Evolutionary conservation across 2,113 vertebrate genomes (phyloP).

Genomic region (Haliaeetus leucogaster): DNA sequence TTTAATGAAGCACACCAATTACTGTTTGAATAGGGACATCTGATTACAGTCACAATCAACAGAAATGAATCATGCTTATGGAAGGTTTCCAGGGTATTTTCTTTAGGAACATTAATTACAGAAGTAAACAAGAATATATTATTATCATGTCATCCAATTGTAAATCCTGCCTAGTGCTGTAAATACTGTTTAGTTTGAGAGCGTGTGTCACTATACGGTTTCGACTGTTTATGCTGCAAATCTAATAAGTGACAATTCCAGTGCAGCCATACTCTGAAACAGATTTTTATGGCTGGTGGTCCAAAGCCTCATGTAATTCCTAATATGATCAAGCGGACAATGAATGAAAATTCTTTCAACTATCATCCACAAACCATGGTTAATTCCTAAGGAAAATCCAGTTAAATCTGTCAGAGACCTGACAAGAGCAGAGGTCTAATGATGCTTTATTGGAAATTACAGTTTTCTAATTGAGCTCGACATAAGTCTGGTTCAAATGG

Average conservation of each 20-base stretch:
- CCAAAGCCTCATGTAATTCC: not conserved
- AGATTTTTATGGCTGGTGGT: not conserved
- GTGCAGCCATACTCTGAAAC: not conserved
- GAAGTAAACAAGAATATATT: slow-evolving; percentile 69
- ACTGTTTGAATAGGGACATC: slow-evolving; percentile 73
- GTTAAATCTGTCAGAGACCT: slow-evolving; percentile 3
- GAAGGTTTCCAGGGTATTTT: slow-evolving; percentile 65
- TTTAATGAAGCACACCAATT: slow-evolving; percentile 77
- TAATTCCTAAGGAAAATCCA: slow-evolving; percentile 10
- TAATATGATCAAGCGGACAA: not conserved
- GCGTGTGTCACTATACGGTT: slow-evolving; percentile 33
- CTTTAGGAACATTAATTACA: slow-evolving; percentile 70
- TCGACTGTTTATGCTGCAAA: slow-evolving; percentile 28
- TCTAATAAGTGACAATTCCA: slow-evolving; percentile 3
- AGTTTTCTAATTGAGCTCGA: slow-evolving; percentile 12
- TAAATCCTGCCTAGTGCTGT: slow-evolving; percentile 44
- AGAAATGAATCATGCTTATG: slow-evolving; percentile 71
- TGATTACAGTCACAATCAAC: slow-evolving; percentile 64
- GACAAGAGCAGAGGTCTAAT: not conserved
- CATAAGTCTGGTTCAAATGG: not conserved
- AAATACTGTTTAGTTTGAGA: slow-evolving; percentile 42
- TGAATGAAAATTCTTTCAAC: not conserved
- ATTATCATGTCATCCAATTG: slow-evolving; percentile 52
- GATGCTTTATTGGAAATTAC: not conserved
- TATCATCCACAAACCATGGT: not conserved